These are phyloP conservation scores for Philopedon plagiatum DNA, from an alignment of 2,888 invertebrate species.

Conservation along the genomic window DNA sequence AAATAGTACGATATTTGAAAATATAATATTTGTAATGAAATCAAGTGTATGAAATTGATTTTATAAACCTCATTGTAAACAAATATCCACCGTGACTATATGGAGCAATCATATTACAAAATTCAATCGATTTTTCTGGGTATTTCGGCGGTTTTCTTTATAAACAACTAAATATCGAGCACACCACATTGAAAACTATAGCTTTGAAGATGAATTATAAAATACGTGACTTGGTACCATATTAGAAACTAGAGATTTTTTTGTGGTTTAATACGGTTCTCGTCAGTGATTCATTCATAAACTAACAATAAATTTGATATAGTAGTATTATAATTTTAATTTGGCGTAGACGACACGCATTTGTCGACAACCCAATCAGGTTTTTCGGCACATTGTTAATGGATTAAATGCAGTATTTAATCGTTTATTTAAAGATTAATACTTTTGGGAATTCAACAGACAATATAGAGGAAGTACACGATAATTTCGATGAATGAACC, in stretches of 20 bases:
- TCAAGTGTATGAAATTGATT: constrained; percentile 3
- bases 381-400: not conserved
- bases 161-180: not conserved
- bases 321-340: not conserved
- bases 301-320: not conserved
- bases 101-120: not conserved
- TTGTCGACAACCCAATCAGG: not conserved
- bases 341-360: not conserved
- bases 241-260: not conserved
- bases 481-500: too few species aligned
- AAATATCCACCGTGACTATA: not conserved
- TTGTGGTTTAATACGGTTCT: not conserved
- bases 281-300: not conserved
- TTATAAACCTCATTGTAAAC: not conserved
- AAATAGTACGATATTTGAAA: too few species aligned
- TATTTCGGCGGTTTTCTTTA: not conserved
- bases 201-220: not conserved
- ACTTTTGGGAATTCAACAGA: not conserved
- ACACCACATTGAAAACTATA: not conserved
- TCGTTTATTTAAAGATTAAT: not conserved
- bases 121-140: not conserved
- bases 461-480: too few species aligned
- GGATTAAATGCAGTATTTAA: not conserved
- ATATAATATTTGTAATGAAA: not conserved
- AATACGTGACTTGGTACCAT: not conserved